Evolutionary conservation across 2,888 invertebrate species (phyloP).

Genomic region (Pimpla rufipes): DNA sequence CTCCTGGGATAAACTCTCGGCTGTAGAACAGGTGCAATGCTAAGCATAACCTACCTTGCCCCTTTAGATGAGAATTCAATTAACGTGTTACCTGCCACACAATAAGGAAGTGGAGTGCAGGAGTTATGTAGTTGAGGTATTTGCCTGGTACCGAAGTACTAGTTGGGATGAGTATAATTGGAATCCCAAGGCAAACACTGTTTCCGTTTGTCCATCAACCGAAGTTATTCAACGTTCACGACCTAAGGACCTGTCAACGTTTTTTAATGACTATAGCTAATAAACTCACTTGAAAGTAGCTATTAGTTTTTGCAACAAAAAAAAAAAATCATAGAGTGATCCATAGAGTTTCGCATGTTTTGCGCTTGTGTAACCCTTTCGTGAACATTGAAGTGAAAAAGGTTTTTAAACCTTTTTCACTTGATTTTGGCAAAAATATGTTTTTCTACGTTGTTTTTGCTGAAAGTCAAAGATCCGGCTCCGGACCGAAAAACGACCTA

Average conservation of each 20-base stretch:
- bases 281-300: too few relatives aligned
- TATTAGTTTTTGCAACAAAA: too few relatives aligned
- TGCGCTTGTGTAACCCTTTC: too few relatives aligned
- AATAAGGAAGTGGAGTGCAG: neutral
- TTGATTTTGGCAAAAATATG: too few relatives aligned
- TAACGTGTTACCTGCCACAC: conserved; percentile 54
- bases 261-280: neutral
- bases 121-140: conserved; percentile 29
- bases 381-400: too few relatives aligned
- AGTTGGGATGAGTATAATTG: conserved; percentile 50
- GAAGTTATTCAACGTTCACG: neutral
- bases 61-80: conserved; percentile 63
- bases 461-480: too few relatives aligned
- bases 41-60: conserved; percentile 41
- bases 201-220: conserved; percentile 14
- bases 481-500: too few relatives aligned
- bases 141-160: conserved; percentile 35
- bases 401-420: too few relatives aligned
- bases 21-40: conserved; percentile 47
- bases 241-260: neutral
- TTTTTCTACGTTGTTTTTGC: too few relatives aligned
- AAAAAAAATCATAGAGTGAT: too few relatives aligned
- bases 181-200: conserved; percentile 37
- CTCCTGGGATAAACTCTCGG: conserved; percentile 54
- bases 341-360: too few relatives aligned